These are phyloP conservation scores for Octopus sinensis DNA, from an alignment of 1,140 invertebrate species.

Conservation along the genomic window DNA sequence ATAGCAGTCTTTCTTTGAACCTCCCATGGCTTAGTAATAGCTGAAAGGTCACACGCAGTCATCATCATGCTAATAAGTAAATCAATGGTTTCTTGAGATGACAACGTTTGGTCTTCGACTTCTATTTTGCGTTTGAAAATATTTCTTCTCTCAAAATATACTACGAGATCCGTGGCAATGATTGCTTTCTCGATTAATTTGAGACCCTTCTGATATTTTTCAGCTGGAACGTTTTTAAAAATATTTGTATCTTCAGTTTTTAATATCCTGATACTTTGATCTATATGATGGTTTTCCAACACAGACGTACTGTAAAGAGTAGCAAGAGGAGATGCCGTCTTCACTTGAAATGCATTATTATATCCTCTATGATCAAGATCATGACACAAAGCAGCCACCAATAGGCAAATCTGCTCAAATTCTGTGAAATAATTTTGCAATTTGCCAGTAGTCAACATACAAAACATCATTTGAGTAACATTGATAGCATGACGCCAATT, in stretches of 20 bases:
- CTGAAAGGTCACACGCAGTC: not conserved
- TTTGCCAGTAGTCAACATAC: constrained; percentile 67
- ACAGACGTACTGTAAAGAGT: not conserved
- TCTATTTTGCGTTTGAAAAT: not conserved
- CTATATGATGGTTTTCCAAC: not conserved
- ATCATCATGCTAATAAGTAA: not conserved
- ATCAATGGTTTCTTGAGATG: not conserved
- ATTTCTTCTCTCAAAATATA: not conserved
- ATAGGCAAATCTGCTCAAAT: constrained; percentile 37
- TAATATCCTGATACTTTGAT: not conserved
- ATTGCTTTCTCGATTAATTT: not conserved
- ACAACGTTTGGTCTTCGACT: not conserved
- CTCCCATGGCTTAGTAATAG: not conserved
- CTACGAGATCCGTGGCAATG: not conserved
- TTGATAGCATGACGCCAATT: constrained; percentile 95
- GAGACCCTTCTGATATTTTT: not conserved
- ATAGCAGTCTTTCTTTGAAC: not conserved
- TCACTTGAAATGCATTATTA: constrained; percentile 43
- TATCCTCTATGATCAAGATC: constrained; percentile 51
- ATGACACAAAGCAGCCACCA: constrained; percentile 45
- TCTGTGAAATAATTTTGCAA: constrained; percentile 15
- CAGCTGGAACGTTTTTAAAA: not conserved
- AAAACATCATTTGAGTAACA: constrained; percentile 93
- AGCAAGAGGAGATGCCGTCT: constrained; percentile 53
- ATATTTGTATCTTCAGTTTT: not conserved